These are phyloP conservation scores for Tiliacea citrago DNA, from an alignment of 2,888 invertebrate species.

Conservation along the genomic window DNA sequence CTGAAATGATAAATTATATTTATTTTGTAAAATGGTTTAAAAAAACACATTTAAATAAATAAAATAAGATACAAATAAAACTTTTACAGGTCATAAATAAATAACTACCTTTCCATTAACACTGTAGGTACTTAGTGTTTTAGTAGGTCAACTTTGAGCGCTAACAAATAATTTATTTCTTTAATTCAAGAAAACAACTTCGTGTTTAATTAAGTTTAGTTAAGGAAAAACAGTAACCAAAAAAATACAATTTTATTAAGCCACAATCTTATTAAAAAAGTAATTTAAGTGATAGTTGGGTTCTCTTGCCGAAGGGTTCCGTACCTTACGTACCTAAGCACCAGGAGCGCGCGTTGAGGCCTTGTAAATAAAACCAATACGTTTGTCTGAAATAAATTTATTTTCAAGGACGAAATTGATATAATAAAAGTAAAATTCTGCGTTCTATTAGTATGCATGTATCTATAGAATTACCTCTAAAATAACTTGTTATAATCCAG, in stretches of 20 bases:
- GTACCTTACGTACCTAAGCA: constrained; percentile 10
- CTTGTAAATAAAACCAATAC: not conserved
- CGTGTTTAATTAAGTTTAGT: too few relatives aligned
- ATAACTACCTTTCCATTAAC: too few relatives aligned
- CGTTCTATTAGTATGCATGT: not conserved
- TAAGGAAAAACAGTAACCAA: not conserved
- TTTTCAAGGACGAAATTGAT: not conserved
- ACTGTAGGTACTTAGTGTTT: too few relatives aligned
- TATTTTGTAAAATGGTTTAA: too few relatives aligned
- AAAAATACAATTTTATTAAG: constrained; percentile 9
- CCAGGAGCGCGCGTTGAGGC: not conserved
- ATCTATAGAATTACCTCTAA: too few relatives aligned
- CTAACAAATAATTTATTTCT: not conserved
- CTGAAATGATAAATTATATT: too few relatives aligned
- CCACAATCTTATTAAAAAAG: constrained; percentile 22
- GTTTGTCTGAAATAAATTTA: not conserved
- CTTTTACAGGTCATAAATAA: too few relatives aligned
- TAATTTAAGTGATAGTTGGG: not conserved
- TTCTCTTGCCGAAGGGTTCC: constrained; percentile 10
- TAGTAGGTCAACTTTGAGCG: not conserved
- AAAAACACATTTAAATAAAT: too few relatives aligned
- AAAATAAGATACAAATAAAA: too few relatives aligned
- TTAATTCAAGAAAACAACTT: constrained; percentile 26
- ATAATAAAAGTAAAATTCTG: not conserved
- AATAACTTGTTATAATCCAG: too few relatives aligned